Evolutionary conservation across 2,113 vertebrate genomes (phyloP).

Genomic region (Oreochromis niloticus): DNA sequence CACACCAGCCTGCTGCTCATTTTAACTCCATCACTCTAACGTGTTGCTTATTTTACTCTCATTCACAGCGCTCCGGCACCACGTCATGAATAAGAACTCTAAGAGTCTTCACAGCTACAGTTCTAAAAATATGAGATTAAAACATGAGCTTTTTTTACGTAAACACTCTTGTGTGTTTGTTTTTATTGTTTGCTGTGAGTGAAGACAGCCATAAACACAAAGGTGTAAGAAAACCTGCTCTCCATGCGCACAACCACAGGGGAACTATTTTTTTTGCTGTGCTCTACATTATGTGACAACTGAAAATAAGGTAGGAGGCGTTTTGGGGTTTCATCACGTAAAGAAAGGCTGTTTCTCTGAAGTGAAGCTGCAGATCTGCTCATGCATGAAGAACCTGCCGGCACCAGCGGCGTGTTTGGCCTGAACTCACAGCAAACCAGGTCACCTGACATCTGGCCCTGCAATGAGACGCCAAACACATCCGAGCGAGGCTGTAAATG

Average conservation of each 20-base stretch:
- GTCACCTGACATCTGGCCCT: neutral
- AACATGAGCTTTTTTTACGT: fast-evolving
- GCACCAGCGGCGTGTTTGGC: neutral
- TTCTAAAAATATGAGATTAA: neutral
- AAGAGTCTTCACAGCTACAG: neutral
- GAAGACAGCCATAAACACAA: neutral
- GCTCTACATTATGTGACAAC: neutral
- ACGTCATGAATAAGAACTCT: neutral
- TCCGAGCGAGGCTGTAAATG: neutral
- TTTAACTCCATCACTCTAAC: neutral
- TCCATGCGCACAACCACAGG: neutral
- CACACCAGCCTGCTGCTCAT: neutral
- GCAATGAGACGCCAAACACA: neutral
- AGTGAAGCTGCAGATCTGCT: neutral
- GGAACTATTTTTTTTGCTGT: neutral
- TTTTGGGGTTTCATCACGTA: neutral
- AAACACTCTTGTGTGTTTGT: neutral
- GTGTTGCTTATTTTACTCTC: neutral
- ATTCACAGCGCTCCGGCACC: neutral
- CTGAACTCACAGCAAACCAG: neutral
- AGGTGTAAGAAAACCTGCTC: neutral
- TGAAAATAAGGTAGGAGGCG: neutral
- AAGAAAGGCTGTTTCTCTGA: neutral
- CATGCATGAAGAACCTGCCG: neutral
- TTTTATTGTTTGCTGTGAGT: neutral